A percentile compares a stretch with the other conserved stretches of the same genome.
These are phyloP conservation scores for Barbus barbus DNA, from an alignment of 2,113 vertebrate genomes.

Conservation along the genomic window DNA sequence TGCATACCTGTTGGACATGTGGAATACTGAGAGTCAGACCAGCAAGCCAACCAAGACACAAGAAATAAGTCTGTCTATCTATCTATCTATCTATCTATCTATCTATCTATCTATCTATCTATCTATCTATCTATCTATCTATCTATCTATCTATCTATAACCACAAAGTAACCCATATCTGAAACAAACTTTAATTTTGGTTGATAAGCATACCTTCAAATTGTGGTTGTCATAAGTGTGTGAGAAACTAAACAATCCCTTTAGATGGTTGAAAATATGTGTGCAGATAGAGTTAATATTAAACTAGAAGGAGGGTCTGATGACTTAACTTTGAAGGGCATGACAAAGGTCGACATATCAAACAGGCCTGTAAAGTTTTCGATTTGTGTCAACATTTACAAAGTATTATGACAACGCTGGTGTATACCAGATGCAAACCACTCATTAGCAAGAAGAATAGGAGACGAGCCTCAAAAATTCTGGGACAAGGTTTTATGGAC, in stretches of 20 bases:
- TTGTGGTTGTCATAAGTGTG: neutral
- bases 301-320: slow-evolving; percentile 37
- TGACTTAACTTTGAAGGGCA: slow-evolving; percentile 29
- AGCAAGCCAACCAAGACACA: no score
- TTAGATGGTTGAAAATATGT: neutral
- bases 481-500: no score
- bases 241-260: neutral
- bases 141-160: neutral
- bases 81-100: no score
- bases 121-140: no score
- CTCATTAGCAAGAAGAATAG: no score
- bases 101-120: no score
- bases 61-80: no score
- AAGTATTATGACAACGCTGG: slow-evolving; percentile 12
- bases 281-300: slow-evolving; percentile 38
- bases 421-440: no score
- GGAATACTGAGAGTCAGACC: no score
- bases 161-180: no score
- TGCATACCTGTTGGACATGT: slow-evolving; percentile 7
- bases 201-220: neutral
- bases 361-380: slow-evolving; percentile 32
- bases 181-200: neutral
- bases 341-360: slow-evolving; percentile 34
- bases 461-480: no score
- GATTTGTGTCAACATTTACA: slow-evolving; percentile 37